Conservation (phyloP, 1,140 invertebrate species). For the Drosophila tani region DNA sequence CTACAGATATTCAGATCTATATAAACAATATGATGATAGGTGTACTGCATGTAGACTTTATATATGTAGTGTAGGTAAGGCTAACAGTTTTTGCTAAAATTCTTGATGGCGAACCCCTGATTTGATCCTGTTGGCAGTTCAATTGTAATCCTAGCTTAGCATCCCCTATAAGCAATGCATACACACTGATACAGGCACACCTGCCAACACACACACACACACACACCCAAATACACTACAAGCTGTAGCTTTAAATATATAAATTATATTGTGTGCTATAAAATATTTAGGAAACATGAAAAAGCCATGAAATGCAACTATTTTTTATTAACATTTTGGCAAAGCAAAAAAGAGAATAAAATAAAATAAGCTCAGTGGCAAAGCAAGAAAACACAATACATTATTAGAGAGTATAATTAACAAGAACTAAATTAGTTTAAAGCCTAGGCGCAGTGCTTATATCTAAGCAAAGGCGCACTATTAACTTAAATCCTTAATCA, state of each 20-base stretch:
- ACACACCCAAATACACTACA: slow-evolving; percentile 26
- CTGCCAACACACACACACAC: slow-evolving; percentile 18
- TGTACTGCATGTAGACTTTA: slow-evolving; percentile 38
- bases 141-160: slow-evolving; percentile 59
- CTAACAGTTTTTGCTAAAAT: slow-evolving; percentile 54
- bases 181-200: slow-evolving; percentile 32
- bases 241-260: slow-evolving; percentile 70
- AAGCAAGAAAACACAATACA: slow-evolving; percentile 28
- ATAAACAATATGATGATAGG: slow-evolving; percentile 43
- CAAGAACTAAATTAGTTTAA: slow-evolving; percentile 36
- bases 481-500: background rate
- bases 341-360: slow-evolving; percentile 50
- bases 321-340: slow-evolving; percentile 77
- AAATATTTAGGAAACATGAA: slow-evolving; percentile 41
- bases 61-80: slow-evolving; percentile 32
- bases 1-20: slow-evolving; percentile 37
- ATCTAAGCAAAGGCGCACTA: slow-evolving; percentile 14
- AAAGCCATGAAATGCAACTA: slow-evolving; percentile 59
- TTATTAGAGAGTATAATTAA: slow-evolving; percentile 53
- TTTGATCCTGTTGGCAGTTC: slow-evolving; percentile 65
- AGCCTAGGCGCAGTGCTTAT: slow-evolving; percentile 23
- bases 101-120: slow-evolving; percentile 44
- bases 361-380: slow-evolving; percentile 21
- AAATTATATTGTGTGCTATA: slow-evolving; percentile 65
- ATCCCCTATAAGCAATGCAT: slow-evolving; percentile 66